Conservation (phyloP, 92 coral and sea anemone species). For the Anthopleura xanthogrammica region DNA sequence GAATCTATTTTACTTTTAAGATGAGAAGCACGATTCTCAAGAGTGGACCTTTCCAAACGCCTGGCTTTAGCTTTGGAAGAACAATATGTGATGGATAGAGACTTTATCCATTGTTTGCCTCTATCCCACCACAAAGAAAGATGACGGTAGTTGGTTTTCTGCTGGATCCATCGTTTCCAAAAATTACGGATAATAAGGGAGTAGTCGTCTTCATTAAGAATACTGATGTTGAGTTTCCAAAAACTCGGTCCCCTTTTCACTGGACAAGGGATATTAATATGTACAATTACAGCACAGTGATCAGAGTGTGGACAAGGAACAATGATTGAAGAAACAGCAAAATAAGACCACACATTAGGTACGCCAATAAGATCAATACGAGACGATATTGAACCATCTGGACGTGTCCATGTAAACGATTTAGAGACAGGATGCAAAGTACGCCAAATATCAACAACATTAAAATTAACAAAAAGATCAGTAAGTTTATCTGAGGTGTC, state of each 20-base stretch:
- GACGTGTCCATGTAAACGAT: constrained; percentile 42
- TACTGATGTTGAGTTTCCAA: not conserved
- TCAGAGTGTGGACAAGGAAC: constrained; percentile 15
- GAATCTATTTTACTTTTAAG: not conserved
- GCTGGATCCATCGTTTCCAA: not conserved
- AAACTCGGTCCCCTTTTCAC: not conserved
- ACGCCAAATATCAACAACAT: constrained; percentile 48
- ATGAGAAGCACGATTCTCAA: not conserved
- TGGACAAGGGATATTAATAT: not conserved
- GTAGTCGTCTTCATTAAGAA: not conserved
- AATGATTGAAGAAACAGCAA: not conserved
- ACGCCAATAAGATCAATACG: constrained; percentile 53
- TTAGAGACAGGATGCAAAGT: constrained; percentile 16
- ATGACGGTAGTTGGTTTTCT: not conserved
- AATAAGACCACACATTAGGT: constrained; percentile 32
- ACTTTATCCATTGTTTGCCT: not conserved
- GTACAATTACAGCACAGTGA: not conserved
- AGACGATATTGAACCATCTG: constrained; percentile 35
- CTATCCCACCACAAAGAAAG: not conserved
- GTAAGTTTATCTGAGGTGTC: constrained; percentile 8
- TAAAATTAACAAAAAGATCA: constrained; percentile 10
- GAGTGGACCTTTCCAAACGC: not conserved
- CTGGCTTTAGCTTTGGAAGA: not conserved
- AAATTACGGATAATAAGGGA: not conserved
- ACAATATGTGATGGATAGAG: not conserved